Conservation (phyloP, 2,797 vertebrate species). For the Myotis daubentonii region DNA sequence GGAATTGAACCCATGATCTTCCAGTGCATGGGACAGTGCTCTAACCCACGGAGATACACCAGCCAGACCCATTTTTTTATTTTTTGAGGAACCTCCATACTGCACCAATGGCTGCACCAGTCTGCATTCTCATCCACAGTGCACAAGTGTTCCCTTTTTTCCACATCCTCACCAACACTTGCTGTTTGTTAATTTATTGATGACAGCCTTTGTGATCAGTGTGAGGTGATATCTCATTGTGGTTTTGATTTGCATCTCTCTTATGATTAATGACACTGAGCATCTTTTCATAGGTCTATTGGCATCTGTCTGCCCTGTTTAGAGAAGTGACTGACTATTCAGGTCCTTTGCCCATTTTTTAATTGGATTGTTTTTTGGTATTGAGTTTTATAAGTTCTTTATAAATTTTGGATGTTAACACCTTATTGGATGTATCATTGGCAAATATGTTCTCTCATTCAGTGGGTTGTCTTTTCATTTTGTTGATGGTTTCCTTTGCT, state of each 20-base stretch:
- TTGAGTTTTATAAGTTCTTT: background rate
- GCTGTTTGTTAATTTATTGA: background rate
- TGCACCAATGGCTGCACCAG: background rate
- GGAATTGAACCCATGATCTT: background rate
- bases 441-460: background rate
- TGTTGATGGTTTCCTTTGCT: background rate
- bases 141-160: background rate
- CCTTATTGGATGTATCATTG: background rate
- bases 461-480: background rate
- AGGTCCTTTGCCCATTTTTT: background rate
- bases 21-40: background rate
- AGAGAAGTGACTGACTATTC: background rate
- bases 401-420: background rate
- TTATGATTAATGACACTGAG: background rate
- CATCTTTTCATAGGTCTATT: background rate
- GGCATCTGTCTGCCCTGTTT: background rate
- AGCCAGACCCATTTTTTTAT: background rate
- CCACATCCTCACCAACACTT: background rate
- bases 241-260: background rate
- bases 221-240: background rate
- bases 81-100: background rate
- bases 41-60: background rate
- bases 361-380: background rate
- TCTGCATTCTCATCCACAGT: background rate
- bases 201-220: background rate